Evolutionary conservation across 1,140 invertebrate genomes (phyloP), one percentile per base, ranked within the genome.

Genomic region (Tetragnatha versicolor): DNA sequence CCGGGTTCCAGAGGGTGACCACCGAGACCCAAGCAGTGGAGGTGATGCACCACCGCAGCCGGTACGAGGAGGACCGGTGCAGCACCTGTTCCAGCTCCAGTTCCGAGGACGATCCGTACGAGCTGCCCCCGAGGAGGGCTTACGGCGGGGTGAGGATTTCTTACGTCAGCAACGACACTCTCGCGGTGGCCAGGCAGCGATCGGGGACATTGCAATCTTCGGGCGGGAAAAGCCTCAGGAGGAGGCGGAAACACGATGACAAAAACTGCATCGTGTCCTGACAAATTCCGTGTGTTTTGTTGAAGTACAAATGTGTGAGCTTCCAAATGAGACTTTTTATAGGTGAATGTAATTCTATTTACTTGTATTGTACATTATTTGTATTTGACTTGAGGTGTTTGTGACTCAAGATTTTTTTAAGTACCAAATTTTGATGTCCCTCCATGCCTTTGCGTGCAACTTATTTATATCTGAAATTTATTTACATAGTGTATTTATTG

Each of bases 161-260:
- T 10, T 96, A 95, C 86, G 93, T 96, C 78, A 93, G 93, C 79
- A 95, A 94, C 84, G 93, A 95, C 85, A 91, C 93, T 0, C 87
- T 95, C 20, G 93, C 93, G 14, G 92, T 82, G 25, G 82, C 83
- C 7, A 79, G 82, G 37, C 83, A 83, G 65, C 29, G 63, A 20
- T 61, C 60, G 17, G 49, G 60, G 53, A 75, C 42, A n/a, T n/a
- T 53, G 9, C 63, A 66, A 3, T 70, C 78, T 22, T 79, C 60
- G 14, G 70, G 70, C 3, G 77, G 31, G 12, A 79, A 63, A 39
- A 60, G 65, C 31, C 55, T 79, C 25, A 65, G 79, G 17, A 63
- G 75, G 17, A 80, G 69, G 27, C 73, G 76, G 31, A 78, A 79
- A 65, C 80, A 83, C 17, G 82, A 84, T 27, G 81, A 84, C 37